phyloP scores from a whole-genome alignment of 1,140 invertebrate species.

The Melanaphis sacchari region DNA sequence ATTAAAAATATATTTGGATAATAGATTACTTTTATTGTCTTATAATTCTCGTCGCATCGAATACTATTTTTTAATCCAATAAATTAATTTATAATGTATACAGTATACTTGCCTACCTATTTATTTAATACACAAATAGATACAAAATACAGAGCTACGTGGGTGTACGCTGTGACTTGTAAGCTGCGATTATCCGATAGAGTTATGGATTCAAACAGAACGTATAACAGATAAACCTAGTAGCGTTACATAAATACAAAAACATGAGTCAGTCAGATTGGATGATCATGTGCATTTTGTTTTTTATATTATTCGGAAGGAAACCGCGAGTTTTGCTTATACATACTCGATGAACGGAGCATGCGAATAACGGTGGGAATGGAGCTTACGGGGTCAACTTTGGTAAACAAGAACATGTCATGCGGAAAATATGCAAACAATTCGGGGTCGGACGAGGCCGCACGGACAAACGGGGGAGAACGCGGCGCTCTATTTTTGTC shows the following conservation, averaged over 20 bases:
- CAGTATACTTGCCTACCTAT: too few relatives aligned
- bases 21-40: too few relatives aligned
- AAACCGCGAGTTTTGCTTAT: neutral
- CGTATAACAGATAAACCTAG: too few relatives aligned
- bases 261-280: neutral
- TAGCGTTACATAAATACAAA: neutral
- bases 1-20: too few relatives aligned
- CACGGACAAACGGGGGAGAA: neutral
- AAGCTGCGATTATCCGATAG: too few relatives aligned
- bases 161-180: too few relatives aligned
- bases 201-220: too few relatives aligned
- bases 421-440: slow-evolving; percentile 47
- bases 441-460: slow-evolving; percentile 39
- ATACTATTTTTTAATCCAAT: too few relatives aligned
- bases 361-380: neutral
- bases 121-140: too few relatives aligned
- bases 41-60: too few relatives aligned
- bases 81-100: too few relatives aligned
- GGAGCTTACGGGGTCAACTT: slow-evolving; percentile 6
- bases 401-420: slow-evolving; percentile 54
- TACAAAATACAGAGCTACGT: too few relatives aligned
- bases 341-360: neutral
- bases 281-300: neutral
- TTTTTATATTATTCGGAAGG: neutral
- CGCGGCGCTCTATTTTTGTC: slow-evolving; percentile 36